A percentile compares a stretch with the other conserved stretches of the same genome.
Evolutionary conservation across 2,888 invertebrate genomes (phyloP).

Genomic region (Agonopterix heracliana): DNA sequence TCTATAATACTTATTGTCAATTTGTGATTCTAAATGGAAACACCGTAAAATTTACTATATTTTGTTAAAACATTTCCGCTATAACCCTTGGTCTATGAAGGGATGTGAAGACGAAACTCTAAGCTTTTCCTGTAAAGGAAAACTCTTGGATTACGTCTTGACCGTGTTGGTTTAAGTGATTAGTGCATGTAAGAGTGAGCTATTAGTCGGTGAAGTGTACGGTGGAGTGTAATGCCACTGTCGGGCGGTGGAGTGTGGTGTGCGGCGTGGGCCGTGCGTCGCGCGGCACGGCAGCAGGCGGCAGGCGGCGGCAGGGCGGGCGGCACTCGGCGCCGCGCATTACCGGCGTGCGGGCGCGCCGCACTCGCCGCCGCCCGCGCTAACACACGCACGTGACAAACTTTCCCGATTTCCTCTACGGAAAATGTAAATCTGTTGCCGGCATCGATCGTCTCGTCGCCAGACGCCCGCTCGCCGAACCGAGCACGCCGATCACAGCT

Average conservation of each 20-base stretch:
- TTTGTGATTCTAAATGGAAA: constrained; percentile 15
- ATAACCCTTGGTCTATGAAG: too few relatives aligned
- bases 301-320: constrained; percentile 53
- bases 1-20: constrained; percentile 18
- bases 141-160: background rate
- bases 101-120: too few relatives aligned
- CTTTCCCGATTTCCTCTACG: constrained; percentile 71
- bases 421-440: constrained; percentile 73
- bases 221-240: background rate
- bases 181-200: constrained; percentile 39
- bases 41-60: too few relatives aligned
- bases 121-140: background rate
- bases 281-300: constrained; percentile 29
- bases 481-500: constrained; percentile 65
- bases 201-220: constrained; percentile 11
- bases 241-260: constrained; percentile 17
- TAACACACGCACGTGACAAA: constrained; percentile 62
- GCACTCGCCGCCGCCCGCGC: constrained; percentile 51
- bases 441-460: constrained; percentile 67
- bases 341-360: constrained; percentile 72
- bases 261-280: constrained; percentile 19
- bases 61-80: too few relatives aligned
- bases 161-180: constrained; percentile 38
- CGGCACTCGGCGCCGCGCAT: constrained; percentile 72
- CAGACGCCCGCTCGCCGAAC: constrained; percentile 57